Evolutionary conservation across 2,888 invertebrate genomes (phyloP), one percentile per base, ranked within the genome.

Genomic region (Aproaerema taeniolella): DNA sequence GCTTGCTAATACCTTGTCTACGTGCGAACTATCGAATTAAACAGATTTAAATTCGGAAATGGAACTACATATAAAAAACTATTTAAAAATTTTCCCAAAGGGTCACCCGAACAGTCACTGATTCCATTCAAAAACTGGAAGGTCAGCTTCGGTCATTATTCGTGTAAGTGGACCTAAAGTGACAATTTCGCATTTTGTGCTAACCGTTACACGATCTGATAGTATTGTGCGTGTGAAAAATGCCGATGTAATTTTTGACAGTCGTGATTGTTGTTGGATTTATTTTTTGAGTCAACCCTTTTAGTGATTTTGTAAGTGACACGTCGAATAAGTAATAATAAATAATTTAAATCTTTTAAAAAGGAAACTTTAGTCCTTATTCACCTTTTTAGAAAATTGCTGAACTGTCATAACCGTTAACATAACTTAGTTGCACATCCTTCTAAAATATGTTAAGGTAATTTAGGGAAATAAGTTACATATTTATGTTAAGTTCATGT

Each of bases 1-100:
- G 46, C 40, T 47, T 29, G 38, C 45, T 72, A 72, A 74, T 70
- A 66, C 64, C 67, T 55, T 69, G 75, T 73, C 56, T 55, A 50
- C 53, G 55, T 55, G 60, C 49, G 47, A 59, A 60, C 61, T 72
- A 74, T 75, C 63, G 61, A 68, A 47, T 75, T 77, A 67, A 75
- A 76, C 58, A 69, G 67, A 66, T 67, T 42, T 36, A 37, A 39
- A 42, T 46, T 50, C 47, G 47, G 59, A 26, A n/a, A 26, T 26
- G 5, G 11, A n/a, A 35, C 26, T 28, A 28, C 35, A 11, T 4
- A 20, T 20, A 6, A 25, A 7, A 14, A 60, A 59, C 59, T 53
- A 11, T 4, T 6, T 20, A 6, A 25, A 7, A 14, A 60, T 59
- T 60, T 53, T 55, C 41, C 39, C 43, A 41, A 39, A 46, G 43